Conservation (phyloP, 2,797 vertebrate genomes). For the Avahi laniger region DNA sequence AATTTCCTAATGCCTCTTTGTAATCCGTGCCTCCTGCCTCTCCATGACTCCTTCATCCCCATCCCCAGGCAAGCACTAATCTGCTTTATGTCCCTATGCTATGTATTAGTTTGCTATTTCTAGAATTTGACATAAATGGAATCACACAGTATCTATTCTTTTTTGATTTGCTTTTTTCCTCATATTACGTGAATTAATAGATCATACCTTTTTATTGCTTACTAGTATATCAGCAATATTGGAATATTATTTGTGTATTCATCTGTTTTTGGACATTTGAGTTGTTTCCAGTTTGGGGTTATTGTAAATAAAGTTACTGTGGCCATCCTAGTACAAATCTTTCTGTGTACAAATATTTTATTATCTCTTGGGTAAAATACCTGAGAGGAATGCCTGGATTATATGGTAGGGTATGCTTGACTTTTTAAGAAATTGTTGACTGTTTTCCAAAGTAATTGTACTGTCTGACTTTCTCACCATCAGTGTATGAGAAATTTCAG, state of each 20-base stretch:
- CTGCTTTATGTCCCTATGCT: not conserved
- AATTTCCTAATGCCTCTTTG: not conserved
- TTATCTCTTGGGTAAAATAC: not conserved
- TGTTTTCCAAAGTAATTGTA: not conserved
- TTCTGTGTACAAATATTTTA: not conserved
- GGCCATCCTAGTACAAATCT: not conserved
- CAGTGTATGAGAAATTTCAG: not conserved
- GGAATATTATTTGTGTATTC: not conserved
- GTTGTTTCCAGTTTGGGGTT: not conserved
- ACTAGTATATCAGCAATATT: not conserved
- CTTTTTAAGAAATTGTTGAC: not conserved
- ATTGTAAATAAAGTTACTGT: not conserved
- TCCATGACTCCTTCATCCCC: not conserved
- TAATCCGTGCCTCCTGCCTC: not conserved
- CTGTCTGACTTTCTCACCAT: not conserved
- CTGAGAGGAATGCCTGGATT: not conserved
- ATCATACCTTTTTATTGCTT: not conserved
- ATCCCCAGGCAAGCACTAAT: not conserved
- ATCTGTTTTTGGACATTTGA: not conserved
- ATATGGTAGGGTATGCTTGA: not conserved
- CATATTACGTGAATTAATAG: not conserved
- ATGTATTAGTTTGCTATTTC: not conserved
- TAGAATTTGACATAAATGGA: slow-evolving; percentile 4
- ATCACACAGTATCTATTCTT: not conserved
- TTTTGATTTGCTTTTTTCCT: slow-evolving; percentile 18